Conservation (phyloP, 2,888 invertebrate genomes). For the Xylocampa areola region DNA sequence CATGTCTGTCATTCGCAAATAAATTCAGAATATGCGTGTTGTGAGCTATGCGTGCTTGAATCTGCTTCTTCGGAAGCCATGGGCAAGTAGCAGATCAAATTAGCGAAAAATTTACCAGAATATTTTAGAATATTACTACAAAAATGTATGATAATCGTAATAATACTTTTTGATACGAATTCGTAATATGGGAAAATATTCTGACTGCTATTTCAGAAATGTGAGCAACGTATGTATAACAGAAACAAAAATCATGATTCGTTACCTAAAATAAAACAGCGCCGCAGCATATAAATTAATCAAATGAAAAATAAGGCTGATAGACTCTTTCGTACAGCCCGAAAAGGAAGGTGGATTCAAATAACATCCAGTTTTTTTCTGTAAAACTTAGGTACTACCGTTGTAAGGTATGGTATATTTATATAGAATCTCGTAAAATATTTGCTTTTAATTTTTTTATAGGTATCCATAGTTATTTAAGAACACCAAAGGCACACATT, state of each 20-base stretch:
- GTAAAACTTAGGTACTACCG: too few species aligned
- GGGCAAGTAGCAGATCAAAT: slow-evolving; percentile 60
- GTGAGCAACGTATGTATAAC: not conserved
- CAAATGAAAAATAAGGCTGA: not conserved
- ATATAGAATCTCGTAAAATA: too few species aligned
- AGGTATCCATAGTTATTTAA: too few species aligned
- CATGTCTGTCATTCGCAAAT: slow-evolving; percentile 71
- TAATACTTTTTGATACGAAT: slow-evolving; percentile 46
- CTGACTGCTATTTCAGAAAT: slow-evolving; percentile 38
- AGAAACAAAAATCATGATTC: not conserved
- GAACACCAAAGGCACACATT: too few species aligned
- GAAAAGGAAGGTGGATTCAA: not conserved
- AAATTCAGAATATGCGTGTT: slow-evolving; percentile 65
- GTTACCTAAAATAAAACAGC: not conserved
- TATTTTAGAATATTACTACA: slow-evolving; percentile 5
- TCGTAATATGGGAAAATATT: slow-evolving; percentile 62
- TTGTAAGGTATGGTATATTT: too few species aligned
- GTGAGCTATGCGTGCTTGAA: slow-evolving; percentile 75
- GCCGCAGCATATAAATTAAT: not conserved
- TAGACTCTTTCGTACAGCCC: not conserved
- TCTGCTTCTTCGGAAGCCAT: slow-evolving; percentile 80
- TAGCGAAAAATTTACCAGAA: slow-evolving; percentile 1
- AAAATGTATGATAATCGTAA: slow-evolving; percentile 39
- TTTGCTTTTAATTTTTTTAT: too few species aligned
- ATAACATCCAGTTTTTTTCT: too few species aligned